A percentile compares a stretch with the other conserved stretches of the same genome.
phyloP scores from a whole-genome alignment of 2,888 invertebrate genomes.

The Atethmia centrago region DNA sequence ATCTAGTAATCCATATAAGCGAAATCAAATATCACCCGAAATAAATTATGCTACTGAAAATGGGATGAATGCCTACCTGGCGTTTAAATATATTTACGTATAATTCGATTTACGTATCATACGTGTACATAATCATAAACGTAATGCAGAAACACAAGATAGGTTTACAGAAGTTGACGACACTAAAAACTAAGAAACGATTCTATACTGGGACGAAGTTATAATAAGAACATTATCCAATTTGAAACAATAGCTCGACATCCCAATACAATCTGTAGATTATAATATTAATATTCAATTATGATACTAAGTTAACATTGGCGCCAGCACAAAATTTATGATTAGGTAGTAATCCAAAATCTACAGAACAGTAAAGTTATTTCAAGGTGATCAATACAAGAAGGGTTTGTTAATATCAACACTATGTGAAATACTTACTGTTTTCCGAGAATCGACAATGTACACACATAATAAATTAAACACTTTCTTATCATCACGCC shows the following conservation, averaged over 20 bases:
- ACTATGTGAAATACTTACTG: no score
- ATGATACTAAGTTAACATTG: conserved; percentile 12
- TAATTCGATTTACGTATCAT: no score
- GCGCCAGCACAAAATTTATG: conserved; percentile 20
- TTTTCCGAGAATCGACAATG: no score
- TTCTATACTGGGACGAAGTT: neutral
- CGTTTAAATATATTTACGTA: neutral
- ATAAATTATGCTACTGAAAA: neutral
- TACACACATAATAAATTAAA: no score
- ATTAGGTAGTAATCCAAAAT: conserved; percentile 25
- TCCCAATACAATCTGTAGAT: conserved; percentile 7
- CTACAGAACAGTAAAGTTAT: neutral
- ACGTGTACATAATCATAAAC: no score
- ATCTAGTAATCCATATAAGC: neutral
- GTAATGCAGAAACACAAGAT: no score
- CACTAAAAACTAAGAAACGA: neutral
- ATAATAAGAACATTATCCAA: neutral
- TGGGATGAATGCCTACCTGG: neutral
- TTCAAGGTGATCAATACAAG: neutral
- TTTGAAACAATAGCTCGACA: conserved; percentile 12
- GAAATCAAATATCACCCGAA: neutral
- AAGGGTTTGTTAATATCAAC: neutral
- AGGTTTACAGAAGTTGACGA: neutral
- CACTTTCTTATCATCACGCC: no score
- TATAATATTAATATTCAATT: conserved; percentile 37